A percentile compares a stretch with the other conserved stretches of the same genome.
Conservation (phyloP, 2,113 vertebrate genomes). For the Acrocephalus kingi region DNA sequence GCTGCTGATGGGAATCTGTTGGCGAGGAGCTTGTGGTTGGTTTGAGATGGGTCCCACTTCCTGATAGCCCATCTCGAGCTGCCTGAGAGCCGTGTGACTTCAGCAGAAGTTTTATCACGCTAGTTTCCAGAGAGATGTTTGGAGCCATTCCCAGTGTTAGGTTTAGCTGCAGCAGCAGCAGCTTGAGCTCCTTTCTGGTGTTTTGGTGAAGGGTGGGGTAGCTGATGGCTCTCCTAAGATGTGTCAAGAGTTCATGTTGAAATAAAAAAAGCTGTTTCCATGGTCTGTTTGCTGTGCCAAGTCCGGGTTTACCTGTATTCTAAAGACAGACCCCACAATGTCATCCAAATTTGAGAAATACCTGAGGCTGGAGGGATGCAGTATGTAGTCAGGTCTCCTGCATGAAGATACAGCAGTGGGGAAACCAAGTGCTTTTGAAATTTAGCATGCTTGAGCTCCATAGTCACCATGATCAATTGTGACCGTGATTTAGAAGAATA, state of each 20-base stretch:
- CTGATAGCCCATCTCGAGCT: background rate
- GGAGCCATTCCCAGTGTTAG: background rate
- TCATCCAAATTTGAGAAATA: background rate
- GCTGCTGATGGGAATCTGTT: background rate
- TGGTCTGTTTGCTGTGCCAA: background rate
- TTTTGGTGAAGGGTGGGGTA: background rate
- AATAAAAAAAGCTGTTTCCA: background rate
- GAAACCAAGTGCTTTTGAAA: background rate
- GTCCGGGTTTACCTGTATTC: background rate
- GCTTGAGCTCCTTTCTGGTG: background rate
- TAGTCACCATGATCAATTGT: background rate
- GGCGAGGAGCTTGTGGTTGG: background rate
- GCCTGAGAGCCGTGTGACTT: background rate
- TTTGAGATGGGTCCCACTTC: background rate
- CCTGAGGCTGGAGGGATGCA: background rate
- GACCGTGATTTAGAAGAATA: background rate
- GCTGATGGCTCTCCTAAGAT: background rate
- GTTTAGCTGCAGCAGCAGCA: background rate
- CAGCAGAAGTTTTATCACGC: background rate
- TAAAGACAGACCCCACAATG: background rate
- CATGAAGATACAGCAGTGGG: background rate
- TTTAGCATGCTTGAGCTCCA: background rate
- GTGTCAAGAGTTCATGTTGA: background rate
- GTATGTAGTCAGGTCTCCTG: background rate
- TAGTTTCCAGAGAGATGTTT: constrained; percentile 4